Base-by-base conservation (phyloP, 2,888 invertebrate species). In the Clepsis dumicolana region DNA sequence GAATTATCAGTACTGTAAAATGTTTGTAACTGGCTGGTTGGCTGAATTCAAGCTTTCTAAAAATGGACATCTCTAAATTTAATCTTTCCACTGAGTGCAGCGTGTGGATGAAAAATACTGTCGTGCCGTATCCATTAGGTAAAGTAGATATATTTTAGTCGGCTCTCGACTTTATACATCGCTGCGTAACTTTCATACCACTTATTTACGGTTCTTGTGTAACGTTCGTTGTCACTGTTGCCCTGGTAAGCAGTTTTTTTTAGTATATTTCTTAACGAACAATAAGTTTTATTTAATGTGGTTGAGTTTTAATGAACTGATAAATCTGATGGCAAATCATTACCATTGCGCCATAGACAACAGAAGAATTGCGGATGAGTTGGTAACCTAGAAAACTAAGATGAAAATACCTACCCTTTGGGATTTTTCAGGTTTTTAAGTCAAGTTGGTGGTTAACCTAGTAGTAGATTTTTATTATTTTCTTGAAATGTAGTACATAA, bases 101-200 rank as follows among this genome's bases (percentile, higher is more conserved):
- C 84, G 81, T 79, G 80, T 76, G 74, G 80, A 84, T 87, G 85
- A 88, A 87, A 88, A 89, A 88, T 86, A 82, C 80, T 84, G 84
- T 87, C 87, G 86, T 85, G 83, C 78, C 82, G 77, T 88, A 83
- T 88, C 87, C 87, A 90, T 91, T 91, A 88, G 85, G 82, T 84
- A 83, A 84, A 89, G 80, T 41, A 53, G 63, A 63, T 85, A 80
- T 90, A 88, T 89, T 88, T 88, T 85, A 85, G 85, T 82, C 82
- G 76, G 79, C 77, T 77, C 79, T 84, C 79, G 72, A 77, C 77
- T 80, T 80, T 75, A 80, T 82, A 80, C 27, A 32, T 35, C 25
- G 38, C 57, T 56, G 48, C 25, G 29, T 59, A 80, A 83, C 80
- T 80, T 80, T 78, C 75, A 77, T 81, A 78, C 76, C 78, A 77